phyloP scores from a whole-genome alignment of 1,140 invertebrate species.

The Cotesia vestalis region DNA sequence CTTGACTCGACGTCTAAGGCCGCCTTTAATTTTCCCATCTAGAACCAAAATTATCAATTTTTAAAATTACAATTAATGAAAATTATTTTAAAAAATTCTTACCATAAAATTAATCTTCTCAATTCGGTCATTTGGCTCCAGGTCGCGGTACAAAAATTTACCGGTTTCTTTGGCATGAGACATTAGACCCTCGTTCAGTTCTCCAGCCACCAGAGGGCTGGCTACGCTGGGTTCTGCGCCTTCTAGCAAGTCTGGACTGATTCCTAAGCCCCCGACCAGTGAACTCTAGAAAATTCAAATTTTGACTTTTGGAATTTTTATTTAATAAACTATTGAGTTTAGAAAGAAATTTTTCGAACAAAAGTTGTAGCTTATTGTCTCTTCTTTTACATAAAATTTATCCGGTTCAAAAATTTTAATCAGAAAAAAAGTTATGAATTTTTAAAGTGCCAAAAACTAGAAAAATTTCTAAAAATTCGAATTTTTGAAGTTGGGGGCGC shows the following conservation, averaged over 20 bases:
- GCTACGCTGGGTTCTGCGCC: slow-evolving; percentile 62
- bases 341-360: background rate
- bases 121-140: slow-evolving; percentile 70
- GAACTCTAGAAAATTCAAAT: slow-evolving; percentile 51
- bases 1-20: slow-evolving; percentile 73
- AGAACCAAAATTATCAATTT: slow-evolving; percentile 27
- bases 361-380: too few species aligned
- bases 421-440: too few species aligned
- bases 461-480: too few species aligned
- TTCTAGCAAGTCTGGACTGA: slow-evolving; percentile 63
- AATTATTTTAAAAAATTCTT: slow-evolving; percentile 37
- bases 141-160: slow-evolving; percentile 74
- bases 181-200: slow-evolving; percentile 79
- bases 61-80: too few species aligned
- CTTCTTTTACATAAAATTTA: too few species aligned
- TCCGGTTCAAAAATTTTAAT: too few species aligned
- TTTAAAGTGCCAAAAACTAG: too few species aligned
- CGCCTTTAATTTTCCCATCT: slow-evolving; percentile 80
- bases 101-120: slow-evolving; percentile 78
- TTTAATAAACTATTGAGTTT: background rate
- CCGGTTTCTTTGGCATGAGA: slow-evolving; percentile 82
- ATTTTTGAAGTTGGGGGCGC: too few species aligned
- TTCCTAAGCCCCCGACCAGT: slow-evolving; percentile 61
- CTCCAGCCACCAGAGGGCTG: slow-evolving; percentile 66
- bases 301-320: background rate